Percentiles rank a stretch among this genome's conserved stretches.
Evolutionary conservation across 2,113 vertebrate species (phyloP).

Genomic region (Oryzias celebensis): DNA sequence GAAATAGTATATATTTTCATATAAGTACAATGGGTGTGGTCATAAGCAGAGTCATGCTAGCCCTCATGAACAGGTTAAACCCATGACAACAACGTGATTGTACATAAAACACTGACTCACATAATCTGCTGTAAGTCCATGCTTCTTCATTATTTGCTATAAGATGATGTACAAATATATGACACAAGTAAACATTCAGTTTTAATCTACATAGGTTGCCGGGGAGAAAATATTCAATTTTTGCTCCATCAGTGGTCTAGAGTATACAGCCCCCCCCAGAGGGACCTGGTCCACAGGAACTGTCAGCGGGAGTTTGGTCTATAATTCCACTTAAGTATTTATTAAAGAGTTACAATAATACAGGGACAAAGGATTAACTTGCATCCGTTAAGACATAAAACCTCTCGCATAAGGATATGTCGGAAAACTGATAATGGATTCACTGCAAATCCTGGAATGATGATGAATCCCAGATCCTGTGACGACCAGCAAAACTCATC

Average conservation of each 20-base stretch:
- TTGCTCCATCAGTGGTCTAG: conserved; percentile 24
- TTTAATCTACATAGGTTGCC: conserved; percentile 40
- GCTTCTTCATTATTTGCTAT: conserved; percentile 71
- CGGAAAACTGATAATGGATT: neutral
- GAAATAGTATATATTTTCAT: conserved; percentile 68
- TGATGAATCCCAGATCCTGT: too few relatives aligned
- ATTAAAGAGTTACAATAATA: neutral
- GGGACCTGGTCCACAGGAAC: too few relatives aligned
- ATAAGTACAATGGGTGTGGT: conserved; percentile 60
- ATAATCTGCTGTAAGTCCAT: conserved; percentile 71
- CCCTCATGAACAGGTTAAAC: conserved; percentile 78
- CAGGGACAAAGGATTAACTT: conserved; percentile 6
- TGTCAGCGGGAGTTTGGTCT: conserved; percentile 12
- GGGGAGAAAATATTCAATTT: conserved; percentile 17
- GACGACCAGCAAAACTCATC: too few relatives aligned
- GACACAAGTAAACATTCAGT: conserved; percentile 47
- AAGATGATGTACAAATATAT: conserved; percentile 64
- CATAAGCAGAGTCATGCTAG: conserved; percentile 81
- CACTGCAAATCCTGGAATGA: too few relatives aligned
- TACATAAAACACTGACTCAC: conserved; percentile 74
- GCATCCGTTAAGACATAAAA: neutral
- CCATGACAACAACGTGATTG: conserved; percentile 72
- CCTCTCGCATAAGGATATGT: neutral
- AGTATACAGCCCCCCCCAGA: conserved; percentile 6
- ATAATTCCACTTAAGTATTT: conserved; percentile 6